Evolutionary conservation across 2,888 invertebrate genomes (phyloP).

Genomic region (Drosophila lutescens): DNA sequence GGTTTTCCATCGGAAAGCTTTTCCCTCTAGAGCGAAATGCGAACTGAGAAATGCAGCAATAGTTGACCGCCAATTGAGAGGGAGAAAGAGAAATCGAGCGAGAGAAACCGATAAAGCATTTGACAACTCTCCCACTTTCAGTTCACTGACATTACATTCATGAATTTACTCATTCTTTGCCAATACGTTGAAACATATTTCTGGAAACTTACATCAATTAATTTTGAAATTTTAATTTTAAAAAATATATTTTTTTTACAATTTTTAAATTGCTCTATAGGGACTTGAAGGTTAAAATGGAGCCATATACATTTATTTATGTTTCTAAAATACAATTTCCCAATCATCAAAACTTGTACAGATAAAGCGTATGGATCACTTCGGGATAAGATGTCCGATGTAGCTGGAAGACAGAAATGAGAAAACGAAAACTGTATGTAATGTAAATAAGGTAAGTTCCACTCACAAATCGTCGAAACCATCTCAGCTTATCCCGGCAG

Average conservation of each 20-base stretch:
- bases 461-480: constrained; percentile 12
- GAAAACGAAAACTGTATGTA: neutral
- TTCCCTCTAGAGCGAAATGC: too few relatives aligned
- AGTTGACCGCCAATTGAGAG: too few relatives aligned
- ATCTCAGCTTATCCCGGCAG: constrained; percentile 8
- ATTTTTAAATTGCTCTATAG: neutral
- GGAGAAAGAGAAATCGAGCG: too few relatives aligned
- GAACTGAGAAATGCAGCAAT: too few relatives aligned
- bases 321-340: neutral
- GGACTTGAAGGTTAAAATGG: neutral
- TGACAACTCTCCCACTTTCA: too few relatives aligned
- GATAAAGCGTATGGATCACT: constrained; percentile 6
- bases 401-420: neutral
- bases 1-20: too few relatives aligned
- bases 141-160: too few relatives aligned
- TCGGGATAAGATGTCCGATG: constrained; percentile 1
- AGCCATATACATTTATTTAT: neutral
- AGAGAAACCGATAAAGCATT: too few relatives aligned
- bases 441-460: neutral
- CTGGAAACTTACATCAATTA: too few relatives aligned
- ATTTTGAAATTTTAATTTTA: too few relatives aligned
- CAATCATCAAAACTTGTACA: neutral
- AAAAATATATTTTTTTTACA: neutral
- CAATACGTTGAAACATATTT: too few relatives aligned
- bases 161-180: too few relatives aligned